Evolutionary conservation across 2,797 vertebrate genomes (phyloP).

Genomic region (Lophius americanus): DNA sequence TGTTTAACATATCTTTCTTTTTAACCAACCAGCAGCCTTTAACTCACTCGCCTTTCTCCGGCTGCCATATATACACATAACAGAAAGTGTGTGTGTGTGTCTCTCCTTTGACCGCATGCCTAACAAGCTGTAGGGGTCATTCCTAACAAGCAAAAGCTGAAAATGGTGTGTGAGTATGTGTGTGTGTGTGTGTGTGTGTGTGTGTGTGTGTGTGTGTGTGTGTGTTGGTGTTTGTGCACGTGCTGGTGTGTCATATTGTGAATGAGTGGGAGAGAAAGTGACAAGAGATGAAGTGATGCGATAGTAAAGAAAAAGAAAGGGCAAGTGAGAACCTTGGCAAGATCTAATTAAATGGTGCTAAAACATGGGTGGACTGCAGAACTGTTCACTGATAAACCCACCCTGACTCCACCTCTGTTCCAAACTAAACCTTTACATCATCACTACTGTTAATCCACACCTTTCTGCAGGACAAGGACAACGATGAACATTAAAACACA

Average conservation of each 20-base stretch:
- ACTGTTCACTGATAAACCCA: slow-evolving; percentile 39
- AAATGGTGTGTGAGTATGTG: slow-evolving; percentile 11
- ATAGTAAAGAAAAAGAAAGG: slow-evolving; percentile 17
- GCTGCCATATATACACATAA: slow-evolving; percentile 49
- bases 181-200: slow-evolving; percentile 10
- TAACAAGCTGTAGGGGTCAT: slow-evolving; percentile 41
- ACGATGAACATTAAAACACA: neutral
- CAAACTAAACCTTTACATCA: slow-evolving; percentile 47
- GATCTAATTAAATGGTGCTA: slow-evolving; percentile 70
- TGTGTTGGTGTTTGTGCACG: neutral
- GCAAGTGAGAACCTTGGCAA: slow-evolving; percentile 43
- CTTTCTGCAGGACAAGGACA: slow-evolving; percentile 6
- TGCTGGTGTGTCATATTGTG: slow-evolving; percentile 10
- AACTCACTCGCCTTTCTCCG: slow-evolving; percentile 48
- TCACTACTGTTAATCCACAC: neutral
- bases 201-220: slow-evolving; percentile 11
- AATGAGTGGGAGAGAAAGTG: slow-evolving; percentile 26
- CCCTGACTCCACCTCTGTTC: slow-evolving; percentile 15
- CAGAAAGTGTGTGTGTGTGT: slow-evolving; percentile 2
- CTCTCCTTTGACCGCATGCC: slow-evolving; percentile 1
- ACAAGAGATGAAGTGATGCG: slow-evolving; percentile 46
- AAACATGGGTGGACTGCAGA: slow-evolving; percentile 51
- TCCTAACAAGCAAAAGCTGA: slow-evolving; percentile 24
- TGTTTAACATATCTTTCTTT: slow-evolving; percentile 70
- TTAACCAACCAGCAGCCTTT: slow-evolving; percentile 44